Evolutionary conservation across 2,888 invertebrate genomes (phyloP).

Genomic region (Stegophylla sp.): DNA sequence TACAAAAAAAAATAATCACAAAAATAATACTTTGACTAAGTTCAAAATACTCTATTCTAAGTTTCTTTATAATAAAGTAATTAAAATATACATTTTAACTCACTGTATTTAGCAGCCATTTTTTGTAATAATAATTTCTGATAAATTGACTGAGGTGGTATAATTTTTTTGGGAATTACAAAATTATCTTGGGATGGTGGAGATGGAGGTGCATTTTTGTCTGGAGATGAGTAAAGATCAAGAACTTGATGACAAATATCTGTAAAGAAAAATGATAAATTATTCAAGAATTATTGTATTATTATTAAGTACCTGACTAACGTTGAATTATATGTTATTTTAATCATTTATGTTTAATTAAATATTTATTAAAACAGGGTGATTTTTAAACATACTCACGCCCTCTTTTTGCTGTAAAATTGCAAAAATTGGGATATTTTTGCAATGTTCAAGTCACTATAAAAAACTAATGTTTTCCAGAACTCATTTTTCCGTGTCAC

Average conservation of each 20-base stretch:
- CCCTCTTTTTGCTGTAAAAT: too few species aligned
- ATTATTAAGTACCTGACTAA: too few species aligned
- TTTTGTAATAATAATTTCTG: slow-evolving; percentile 54
- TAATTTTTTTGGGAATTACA: slow-evolving; percentile 45
- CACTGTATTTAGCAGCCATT: slow-evolving; percentile 51
- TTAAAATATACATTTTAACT: slow-evolving; percentile 18
- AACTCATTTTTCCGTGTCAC: too few species aligned
- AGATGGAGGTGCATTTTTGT: slow-evolving; percentile 60
- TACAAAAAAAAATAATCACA: slow-evolving; percentile 49
- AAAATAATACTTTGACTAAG: neutral
- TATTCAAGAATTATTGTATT: too few species aligned
- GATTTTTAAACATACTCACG: too few species aligned
- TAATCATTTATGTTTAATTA: too few species aligned
- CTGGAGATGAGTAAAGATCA: slow-evolving; percentile 74
- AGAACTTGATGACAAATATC: slow-evolving; percentile 96
- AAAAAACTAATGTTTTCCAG: too few species aligned
- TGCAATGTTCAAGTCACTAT: too few species aligned
- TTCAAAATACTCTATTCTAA: neutral
- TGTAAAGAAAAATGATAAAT: slow-evolving; percentile 63
- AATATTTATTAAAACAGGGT: too few species aligned
- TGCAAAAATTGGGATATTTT: too few species aligned
- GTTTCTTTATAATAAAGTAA: neutral
- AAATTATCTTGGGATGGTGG: slow-evolving; percentile 54
- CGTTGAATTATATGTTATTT: too few species aligned
- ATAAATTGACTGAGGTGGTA: slow-evolving; percentile 55